These are phyloP conservation scores for Xiphophorus birchmanni DNA, from an alignment of 2,797 vertebrate species.

Conservation along the genomic window DNA sequence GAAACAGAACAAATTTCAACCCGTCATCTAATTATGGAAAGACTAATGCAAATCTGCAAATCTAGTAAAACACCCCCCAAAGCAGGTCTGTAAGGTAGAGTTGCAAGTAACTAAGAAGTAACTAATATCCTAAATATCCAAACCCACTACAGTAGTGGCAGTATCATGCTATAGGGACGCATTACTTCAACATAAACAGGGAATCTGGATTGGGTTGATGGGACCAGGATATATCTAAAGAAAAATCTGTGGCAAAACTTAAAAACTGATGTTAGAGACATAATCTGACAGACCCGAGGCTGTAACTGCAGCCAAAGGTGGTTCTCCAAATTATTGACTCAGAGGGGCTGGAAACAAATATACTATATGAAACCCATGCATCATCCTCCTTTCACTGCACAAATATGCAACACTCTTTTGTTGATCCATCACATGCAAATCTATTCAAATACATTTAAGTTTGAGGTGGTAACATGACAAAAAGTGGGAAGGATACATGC, in stretches of 20 bases:
- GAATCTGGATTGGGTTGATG: background rate
- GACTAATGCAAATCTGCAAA: background rate
- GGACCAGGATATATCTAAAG: background rate
- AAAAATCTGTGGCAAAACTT: background rate
- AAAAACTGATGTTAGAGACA: background rate
- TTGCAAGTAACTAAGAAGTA: background rate
- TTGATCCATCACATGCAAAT: background rate
- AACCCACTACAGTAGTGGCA: background rate
- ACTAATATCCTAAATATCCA: background rate
- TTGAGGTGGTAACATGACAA: background rate
- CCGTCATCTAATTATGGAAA: no score
- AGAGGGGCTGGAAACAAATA: background rate
- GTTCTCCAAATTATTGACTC: background rate
- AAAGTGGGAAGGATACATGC: conserved; percentile 23
- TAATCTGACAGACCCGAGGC: no score
- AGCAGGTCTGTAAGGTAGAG: background rate
- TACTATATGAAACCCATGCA: background rate
- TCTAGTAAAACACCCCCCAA: background rate
- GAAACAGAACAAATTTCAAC: background rate
- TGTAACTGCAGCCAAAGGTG: background rate
- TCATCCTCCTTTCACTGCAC: background rate
- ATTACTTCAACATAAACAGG: background rate
- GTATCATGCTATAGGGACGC: background rate
- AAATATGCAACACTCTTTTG: background rate
- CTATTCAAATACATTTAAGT: background rate